Percentiles rank a stretch among this genome's conserved stretches.
These are phyloP conservation scores for Xenotilapia caudafasciata DNA, from an alignment of 2,113 vertebrate genomes.

Conservation along the genomic window DNA sequence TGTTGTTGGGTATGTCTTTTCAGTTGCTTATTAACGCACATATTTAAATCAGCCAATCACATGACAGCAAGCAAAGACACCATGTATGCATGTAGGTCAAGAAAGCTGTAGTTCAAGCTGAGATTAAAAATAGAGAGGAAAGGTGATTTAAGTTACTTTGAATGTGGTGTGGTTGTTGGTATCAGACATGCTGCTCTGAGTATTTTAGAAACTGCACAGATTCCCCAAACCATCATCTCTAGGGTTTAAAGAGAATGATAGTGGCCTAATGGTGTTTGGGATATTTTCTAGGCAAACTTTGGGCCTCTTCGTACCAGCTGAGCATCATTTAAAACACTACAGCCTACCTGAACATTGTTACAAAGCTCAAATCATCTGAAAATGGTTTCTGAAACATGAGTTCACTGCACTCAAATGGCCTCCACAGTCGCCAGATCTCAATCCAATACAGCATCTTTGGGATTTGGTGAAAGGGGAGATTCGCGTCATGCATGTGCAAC, in stretches of 20 bases:
- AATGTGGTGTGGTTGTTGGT: background rate
- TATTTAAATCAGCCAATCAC: background rate
- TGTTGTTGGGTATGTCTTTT: background rate
- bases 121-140: background rate
- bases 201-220: background rate
- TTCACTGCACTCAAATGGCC: background rate
- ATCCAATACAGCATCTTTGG: background rate
- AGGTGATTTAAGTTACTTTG: background rate
- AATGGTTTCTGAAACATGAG: background rate
- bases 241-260: background rate
- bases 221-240: background rate
- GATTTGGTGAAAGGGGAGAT: background rate
- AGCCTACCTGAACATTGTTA: background rate
- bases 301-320: background rate
- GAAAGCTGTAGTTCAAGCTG: background rate
- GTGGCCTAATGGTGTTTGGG: background rate
- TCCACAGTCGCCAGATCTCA: background rate
- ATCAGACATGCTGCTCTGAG: background rate
- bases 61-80: background rate
- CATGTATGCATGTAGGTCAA: background rate
- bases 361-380: background rate
- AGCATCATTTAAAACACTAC: background rate
- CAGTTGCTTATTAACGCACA: background rate
- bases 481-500: background rate
- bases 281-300: background rate